Base-by-base conservation (phyloP, 1,140 invertebrate species). In the Campoletis sonorensis region DNA sequence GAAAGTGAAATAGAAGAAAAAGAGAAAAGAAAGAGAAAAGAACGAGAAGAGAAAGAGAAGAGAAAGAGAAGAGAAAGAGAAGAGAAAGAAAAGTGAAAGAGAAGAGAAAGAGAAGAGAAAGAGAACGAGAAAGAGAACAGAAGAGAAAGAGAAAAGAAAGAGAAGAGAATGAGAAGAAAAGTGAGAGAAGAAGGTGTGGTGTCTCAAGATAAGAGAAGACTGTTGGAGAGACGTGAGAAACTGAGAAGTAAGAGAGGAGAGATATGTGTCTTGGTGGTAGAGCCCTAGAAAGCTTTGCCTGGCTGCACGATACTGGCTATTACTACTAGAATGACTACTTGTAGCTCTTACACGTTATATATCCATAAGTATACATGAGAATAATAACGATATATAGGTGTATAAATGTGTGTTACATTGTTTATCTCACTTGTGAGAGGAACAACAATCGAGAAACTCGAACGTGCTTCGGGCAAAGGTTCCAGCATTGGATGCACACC, bases 381-480 rank as follows among this genome's bases (percentile, higher is more conserved):
- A 45, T 45, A 45, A 45, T 45, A 11, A 45, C 5, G 11, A 11
- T 13, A 45, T 45, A 45, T 45, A 11, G 5, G 8, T 10, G 40
- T 8, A 45, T 45, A 45, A 5, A 45, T 13, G 40, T 13, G 40
- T 13, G 40, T 3, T 45, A 8, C 40, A 45, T 11, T 11, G 40
- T 45, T 11, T 58, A 5, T 58, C 68, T 71, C 68, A n/a, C 68
- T 40, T n/a, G n/a, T 18, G 68, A 58, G 54, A 58, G 33, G 16
- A 71, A 15, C 68, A 71, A 71, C 68, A 71, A 71, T 30, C 68
- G 3, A 40, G 13, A n/a, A 71, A 71, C 16, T 71, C 68, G 68
- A 37, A 71, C 68, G 68, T 71, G 68, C 68, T 71, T 71, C 27
- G 68, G 54, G 68, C 68, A 71, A 71, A 37, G 33, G 68, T n/a